Evolutionary conservation across 2,797 vertebrate species (phyloP).

Genomic region (Mormyrops boulengeri): DNA sequence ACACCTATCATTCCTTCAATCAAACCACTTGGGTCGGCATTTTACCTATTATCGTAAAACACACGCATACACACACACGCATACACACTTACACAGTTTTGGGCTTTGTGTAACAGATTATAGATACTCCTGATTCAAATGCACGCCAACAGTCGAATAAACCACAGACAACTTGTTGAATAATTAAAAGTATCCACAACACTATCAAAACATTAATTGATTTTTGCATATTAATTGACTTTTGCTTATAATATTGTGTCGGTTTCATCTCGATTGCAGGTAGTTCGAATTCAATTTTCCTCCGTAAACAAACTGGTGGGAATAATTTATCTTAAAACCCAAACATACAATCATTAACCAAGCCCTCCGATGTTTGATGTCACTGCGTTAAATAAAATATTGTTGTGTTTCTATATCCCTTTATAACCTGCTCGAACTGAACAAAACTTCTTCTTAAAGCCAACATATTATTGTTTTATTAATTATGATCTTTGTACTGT

Average conservation of each 20-base stretch:
- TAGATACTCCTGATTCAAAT: neutral
- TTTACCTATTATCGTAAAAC: neutral
- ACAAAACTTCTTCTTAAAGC: too few relatives aligned
- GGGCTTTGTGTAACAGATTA: neutral
- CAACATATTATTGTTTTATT: neutral
- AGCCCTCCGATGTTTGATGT: neutral
- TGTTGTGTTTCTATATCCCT: neutral
- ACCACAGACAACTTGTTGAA: neutral
- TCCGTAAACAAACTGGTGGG: neutral
- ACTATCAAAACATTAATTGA: neutral
- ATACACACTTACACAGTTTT: neutral
- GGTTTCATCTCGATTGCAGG: neutral
- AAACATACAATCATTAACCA: neutral
- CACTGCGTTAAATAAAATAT: neutral
- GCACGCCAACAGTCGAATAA: neutral
- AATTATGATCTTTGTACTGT: neutral
- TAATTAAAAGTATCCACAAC: neutral
- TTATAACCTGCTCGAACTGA: neutral
- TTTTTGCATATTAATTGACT: neutral
- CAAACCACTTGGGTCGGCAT: neutral
- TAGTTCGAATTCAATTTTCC: neutral
- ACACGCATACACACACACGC: neutral
- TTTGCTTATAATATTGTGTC: neutral
- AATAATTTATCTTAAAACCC: neutral
- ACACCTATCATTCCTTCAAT: neutral